Conservation (phyloP, 2,888 invertebrate species). For the Lucinisca nassula region DNA sequence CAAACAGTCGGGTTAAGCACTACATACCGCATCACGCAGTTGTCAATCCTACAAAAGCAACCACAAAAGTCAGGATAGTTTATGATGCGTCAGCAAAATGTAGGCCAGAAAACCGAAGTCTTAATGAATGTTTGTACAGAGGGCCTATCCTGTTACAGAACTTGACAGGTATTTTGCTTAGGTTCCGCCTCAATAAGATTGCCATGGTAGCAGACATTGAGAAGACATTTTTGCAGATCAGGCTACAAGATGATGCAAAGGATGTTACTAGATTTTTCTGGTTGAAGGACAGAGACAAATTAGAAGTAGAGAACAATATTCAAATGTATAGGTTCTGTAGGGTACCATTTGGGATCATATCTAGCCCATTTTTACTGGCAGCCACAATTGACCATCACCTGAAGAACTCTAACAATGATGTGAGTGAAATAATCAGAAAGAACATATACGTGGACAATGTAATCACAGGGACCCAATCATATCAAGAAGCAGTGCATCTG, state of each 20-base stretch:
- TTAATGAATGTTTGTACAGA: conserved; percentile 41
- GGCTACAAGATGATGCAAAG: neutral
- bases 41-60: conserved; percentile 20
- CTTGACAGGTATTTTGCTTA: conserved; percentile 16
- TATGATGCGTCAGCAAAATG: conserved; percentile 32
- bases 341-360: conserved; percentile 6
- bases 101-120: neutral
- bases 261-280: conserved; percentile 30
- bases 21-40: conserved; percentile 42
- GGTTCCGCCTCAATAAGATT: conserved; percentile 20
- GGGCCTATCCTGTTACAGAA: conserved; percentile 38
- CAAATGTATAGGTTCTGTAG: conserved; percentile 12
- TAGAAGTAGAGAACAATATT: neutral
- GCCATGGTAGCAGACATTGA: conserved; percentile 30
- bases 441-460: conserved; percentile 13
- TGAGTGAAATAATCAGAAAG: neutral
- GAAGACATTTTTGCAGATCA: conserved; percentile 23
- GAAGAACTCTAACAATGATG: neutral
- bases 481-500: neutral
- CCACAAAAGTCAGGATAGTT: conserved; percentile 17
- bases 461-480: neutral
- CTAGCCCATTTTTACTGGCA: neutral
- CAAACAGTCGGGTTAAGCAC: neutral
- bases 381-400: neutral
- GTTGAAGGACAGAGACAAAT: conserved; percentile 15